Evolutionary conservation across 2,888 invertebrate genomes (phyloP).

Genomic region (Nasonia oneida): DNA sequence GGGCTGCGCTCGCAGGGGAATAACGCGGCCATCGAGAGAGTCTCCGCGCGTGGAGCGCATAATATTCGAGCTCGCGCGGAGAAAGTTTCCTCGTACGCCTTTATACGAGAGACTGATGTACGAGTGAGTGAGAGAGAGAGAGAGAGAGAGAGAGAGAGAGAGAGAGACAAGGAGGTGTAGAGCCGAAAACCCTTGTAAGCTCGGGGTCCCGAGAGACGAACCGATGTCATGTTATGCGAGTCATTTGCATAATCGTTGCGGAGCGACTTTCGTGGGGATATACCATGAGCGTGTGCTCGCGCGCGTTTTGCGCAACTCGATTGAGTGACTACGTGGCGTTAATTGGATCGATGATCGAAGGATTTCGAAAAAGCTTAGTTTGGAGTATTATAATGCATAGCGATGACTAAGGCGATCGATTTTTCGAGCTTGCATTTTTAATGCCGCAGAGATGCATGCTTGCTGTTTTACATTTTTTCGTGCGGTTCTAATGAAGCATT

Average conservation of each 20-base stretch:
- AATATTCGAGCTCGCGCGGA: slow-evolving; percentile 20
- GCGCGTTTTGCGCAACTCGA: slow-evolving; percentile 26
- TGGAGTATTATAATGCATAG: not conserved
- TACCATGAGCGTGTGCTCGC: not conserved
- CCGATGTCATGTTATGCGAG: not conserved
- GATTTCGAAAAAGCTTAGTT: not conserved
- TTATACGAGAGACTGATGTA: not conserved
- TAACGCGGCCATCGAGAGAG: slow-evolving; percentile 37
- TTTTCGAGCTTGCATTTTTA: not conserved
- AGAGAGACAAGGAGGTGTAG: not conserved
- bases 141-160: slow-evolving; percentile 24
- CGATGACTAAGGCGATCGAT: not conserved
- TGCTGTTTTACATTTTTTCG: not conserved
- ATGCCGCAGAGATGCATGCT: not conserved
- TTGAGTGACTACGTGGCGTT: not conserved
- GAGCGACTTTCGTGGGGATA: slow-evolving; percentile 20
- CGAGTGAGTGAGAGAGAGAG: slow-evolving; percentile 7
- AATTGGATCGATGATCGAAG: not conserved
- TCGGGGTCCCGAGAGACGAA: not conserved
- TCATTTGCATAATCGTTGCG: slow-evolving; percentile 50
- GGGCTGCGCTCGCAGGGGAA: slow-evolving; percentile 4
- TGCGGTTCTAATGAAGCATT: not conserved
- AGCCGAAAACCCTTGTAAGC: slow-evolving; percentile 9
- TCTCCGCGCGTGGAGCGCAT: slow-evolving; percentile 27
- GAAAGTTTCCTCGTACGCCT: slow-evolving; percentile 37